A percentile compares a stretch with the other conserved stretches of the same genome.
phyloP scores from a whole-genome alignment of 1,140 invertebrate genomes.

The Diachasma alloeum region DNA sequence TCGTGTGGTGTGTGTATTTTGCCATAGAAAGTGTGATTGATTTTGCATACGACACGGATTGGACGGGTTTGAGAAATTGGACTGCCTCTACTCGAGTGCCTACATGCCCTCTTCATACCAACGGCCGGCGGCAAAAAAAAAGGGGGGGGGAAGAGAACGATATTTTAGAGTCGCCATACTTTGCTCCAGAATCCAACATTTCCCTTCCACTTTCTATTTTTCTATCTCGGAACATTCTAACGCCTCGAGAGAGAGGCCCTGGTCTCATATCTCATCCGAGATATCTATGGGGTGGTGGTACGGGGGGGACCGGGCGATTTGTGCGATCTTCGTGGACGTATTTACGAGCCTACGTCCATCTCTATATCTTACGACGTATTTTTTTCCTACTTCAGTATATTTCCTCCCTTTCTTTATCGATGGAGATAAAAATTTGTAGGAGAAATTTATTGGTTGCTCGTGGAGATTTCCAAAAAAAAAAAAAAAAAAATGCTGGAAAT shows the following conservation, averaged over 20 bases:
- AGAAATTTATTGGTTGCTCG: background rate
- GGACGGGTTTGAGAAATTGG: constrained; percentile 68
- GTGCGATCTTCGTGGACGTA: constrained; percentile 50
- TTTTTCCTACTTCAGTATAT: constrained; percentile 21
- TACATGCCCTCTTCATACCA: constrained; percentile 28
- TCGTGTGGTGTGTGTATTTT: constrained; percentile 17
- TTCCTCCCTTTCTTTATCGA: constrained; percentile 14
- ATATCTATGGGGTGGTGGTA: constrained; percentile 40
- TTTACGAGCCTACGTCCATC: constrained; percentile 48
- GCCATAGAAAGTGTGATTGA: constrained; percentile 57
- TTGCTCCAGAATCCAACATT: constrained; percentile 23
- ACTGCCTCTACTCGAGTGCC: constrained; percentile 52
- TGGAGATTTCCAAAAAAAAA: background rate
- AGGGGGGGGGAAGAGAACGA: background rate
- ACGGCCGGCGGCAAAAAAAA: too few relatives aligned
- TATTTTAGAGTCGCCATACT: constrained; percentile 19
- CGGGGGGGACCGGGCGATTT: constrained; percentile 46
- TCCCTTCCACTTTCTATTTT: constrained; percentile 25
- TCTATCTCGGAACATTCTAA: constrained; percentile 5
- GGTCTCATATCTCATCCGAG: constrained; percentile 42
- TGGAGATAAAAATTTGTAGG: background rate
- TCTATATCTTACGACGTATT: constrained; percentile 38
- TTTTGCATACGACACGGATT: constrained; percentile 67
- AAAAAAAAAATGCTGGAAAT: too few relatives aligned
- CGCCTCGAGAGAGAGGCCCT: constrained; percentile 19